Conservation (phyloP, 2,888 invertebrate species). For the Bursaphelenchus okinawaensis region DNA sequence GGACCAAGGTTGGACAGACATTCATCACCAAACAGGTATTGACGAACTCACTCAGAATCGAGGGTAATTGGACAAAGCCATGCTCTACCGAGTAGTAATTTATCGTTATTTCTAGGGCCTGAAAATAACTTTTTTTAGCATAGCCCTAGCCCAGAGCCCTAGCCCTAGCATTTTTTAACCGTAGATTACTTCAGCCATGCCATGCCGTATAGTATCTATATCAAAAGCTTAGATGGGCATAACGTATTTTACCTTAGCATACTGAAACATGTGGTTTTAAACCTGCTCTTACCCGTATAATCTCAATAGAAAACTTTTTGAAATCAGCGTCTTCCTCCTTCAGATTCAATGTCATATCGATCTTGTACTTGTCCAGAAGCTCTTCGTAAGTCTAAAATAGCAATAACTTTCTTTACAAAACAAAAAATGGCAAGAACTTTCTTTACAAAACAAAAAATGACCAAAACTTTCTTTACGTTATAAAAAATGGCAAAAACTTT, state of each 20-base stretch:
- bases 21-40: constrained; percentile 43
- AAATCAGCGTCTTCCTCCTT: constrained; percentile 30
- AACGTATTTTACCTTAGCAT: too few species aligned
- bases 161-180: too few species aligned
- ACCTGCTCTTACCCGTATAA: constrained; percentile 37
- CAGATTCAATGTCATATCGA: constrained; percentile 30
- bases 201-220: too few species aligned
- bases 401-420: background rate
- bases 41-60: constrained; percentile 39
- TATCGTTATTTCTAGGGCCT: constrained; percentile 48
- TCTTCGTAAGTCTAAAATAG: constrained; percentile 32
- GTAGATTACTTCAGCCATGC: too few species aligned
- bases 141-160: too few species aligned
- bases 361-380: constrained; percentile 32
- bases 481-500: too few species aligned
- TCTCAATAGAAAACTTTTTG: constrained; percentile 32
- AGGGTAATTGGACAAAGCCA: constrained; percentile 40
- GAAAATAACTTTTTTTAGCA: background rate
- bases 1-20: constrained; percentile 50
- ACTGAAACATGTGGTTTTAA: too few species aligned
- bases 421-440: too few species aligned
- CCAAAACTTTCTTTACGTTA: background rate
- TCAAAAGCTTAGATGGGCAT: too few species aligned
- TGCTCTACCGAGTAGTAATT: constrained; percentile 32
- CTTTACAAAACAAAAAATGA: too few species aligned